These are phyloP conservation scores for Nerophis ophidion DNA, from an alignment of 2,113 vertebrate species.

Conservation along the genomic window DNA sequence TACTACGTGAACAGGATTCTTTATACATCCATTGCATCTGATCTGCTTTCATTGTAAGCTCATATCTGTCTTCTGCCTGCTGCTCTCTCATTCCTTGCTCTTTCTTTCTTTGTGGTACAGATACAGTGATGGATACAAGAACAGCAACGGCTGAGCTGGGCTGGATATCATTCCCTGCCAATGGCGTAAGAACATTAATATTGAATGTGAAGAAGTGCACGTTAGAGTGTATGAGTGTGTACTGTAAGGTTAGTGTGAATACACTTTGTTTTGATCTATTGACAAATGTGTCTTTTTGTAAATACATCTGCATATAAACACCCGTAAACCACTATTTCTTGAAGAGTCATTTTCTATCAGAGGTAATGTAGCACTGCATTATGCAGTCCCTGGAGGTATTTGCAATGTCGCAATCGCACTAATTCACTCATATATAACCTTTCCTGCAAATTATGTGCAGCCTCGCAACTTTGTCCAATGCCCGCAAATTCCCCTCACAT, in stretches of 20 bases:
- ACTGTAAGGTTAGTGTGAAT: slow-evolving; percentile 39
- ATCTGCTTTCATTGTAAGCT: slow-evolving; percentile 11
- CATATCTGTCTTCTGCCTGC: slow-evolving; percentile 28
- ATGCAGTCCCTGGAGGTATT: neutral
- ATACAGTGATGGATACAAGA: slow-evolving; percentile 94
- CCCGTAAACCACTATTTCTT: slow-evolving; percentile 50
- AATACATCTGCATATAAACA: slow-evolving; percentile 61
- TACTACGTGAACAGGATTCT: no score
- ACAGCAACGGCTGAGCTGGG: slow-evolving; percentile 93
- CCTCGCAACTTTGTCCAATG: no score
- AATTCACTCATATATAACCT: no score
- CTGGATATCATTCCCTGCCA: slow-evolving; percentile 91
- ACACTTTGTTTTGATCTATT: slow-evolving; percentile 48
- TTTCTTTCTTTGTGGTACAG: slow-evolving; percentile 64
- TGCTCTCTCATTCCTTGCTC: slow-evolving; percentile 12
- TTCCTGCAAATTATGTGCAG: no score
- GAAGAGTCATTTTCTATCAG: slow-evolving; percentile 14
- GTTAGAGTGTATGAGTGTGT: slow-evolving; percentile 9
- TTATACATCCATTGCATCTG: neutral
- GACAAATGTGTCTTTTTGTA: slow-evolving; percentile 40
- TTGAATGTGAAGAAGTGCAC: slow-evolving; percentile 18
- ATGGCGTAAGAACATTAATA: slow-evolving; percentile 80
- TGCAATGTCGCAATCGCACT: no score
- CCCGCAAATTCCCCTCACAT: no score
- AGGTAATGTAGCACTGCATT: slow-evolving; percentile 12